Base-by-base conservation (phyloP, 2,888 invertebrate genomes). In the Eupithecia insigniata region DNA sequence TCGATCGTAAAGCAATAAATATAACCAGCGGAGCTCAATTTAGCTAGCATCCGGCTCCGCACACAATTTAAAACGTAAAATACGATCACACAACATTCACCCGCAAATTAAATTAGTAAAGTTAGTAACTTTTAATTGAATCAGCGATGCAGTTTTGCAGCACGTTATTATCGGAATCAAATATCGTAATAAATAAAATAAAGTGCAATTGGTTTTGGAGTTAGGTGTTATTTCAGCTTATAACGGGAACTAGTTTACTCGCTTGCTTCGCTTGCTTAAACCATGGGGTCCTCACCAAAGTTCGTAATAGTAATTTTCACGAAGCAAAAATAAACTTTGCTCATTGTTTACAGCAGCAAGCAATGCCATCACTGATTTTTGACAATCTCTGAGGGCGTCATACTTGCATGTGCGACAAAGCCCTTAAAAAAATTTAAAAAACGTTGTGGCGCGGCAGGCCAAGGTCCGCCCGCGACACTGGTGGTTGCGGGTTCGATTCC, bases 111-210 rank as follows among this genome's bases (percentile, higher is more conserved):
- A 74, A 75, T 71, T 66, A 60, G 71, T 67, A 51, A 77, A 82
- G 74, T 80, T 76, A 46, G 66, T 72, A 84, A 83, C 75, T 83
- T 81, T 80, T 79, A 84, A 81, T 82, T 82, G 79, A 82, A 81
- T 75, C 69, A 70, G 70, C 70, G 77, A 74, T 78, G 78, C 73
- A 79, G 79, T 79, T 79, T 74, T 73, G 76, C 73, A 72, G 69
- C 69, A 74, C 67, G 75, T 77, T 77, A 75, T 68, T 76, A 75
- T 72, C 72, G 76, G 75, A 60, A 75, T 67, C 69, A 73, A 73
- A 74, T 74, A 75, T 65, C 74, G 66, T 66, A 77, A 74, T 75
- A 64, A 64, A 64, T 64, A 64, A 64, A 64, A 64, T 36, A 64
- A 39, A 64, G 14, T 36, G 36, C 34, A 14, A 64, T 64, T 26